A percentile compares a stretch with the other conserved stretches of the same genome.
phyloP scores from a whole-genome alignment of 1,140 invertebrate species.

The Episyrphus balteatus region DNA sequence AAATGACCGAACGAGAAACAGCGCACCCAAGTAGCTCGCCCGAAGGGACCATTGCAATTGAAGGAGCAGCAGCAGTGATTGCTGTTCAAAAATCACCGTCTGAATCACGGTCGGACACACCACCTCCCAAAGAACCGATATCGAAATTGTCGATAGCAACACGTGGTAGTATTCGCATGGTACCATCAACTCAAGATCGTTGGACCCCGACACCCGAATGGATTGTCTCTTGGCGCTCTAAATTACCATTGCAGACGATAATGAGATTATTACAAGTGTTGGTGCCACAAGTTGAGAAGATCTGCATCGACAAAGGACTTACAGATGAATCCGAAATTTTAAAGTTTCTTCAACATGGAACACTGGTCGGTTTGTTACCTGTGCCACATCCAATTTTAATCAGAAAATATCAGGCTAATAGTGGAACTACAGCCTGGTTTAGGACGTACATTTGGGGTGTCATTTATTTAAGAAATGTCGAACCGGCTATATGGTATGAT shows the following conservation, averaged over 20 bases:
- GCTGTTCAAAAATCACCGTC: conserved; percentile 6
- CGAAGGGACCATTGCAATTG: conserved; percentile 12
- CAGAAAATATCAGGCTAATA: conserved; percentile 96
- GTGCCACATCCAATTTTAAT: conserved; percentile 99
- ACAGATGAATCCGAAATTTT: conserved; percentile 99
- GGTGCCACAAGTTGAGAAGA: conserved; percentile 99
- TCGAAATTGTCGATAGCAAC: conserved; percentile 31
- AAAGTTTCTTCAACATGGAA: conserved; percentile 98
- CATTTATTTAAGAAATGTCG: conserved; percentile 95
- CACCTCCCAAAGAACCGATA: conserved; percentile 15
- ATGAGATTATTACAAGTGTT: conserved; percentile 97
- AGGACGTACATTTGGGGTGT: conserved; percentile 99
- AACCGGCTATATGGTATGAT: conserved; percentile 99
- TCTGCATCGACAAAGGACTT: conserved; percentile 98
- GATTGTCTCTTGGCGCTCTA: conserved; percentile 94
- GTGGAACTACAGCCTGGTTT: conserved; percentile 97
- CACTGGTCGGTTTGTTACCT: conserved; percentile 91
- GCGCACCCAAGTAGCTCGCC: conserved; percentile 54
- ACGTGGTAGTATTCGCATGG: conserved; percentile 31
- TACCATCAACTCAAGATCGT: conserved; percentile 20
- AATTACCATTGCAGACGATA: conserved; percentile 95
- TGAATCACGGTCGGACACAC: conserved; percentile 14
- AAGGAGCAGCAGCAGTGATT: conserved; percentile 14
- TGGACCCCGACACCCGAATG: conserved; percentile 88
- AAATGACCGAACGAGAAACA: conserved; percentile 90